phyloP scores from a whole-genome alignment of 1,140 invertebrate genomes.

The Lycorma delicatula region DNA sequence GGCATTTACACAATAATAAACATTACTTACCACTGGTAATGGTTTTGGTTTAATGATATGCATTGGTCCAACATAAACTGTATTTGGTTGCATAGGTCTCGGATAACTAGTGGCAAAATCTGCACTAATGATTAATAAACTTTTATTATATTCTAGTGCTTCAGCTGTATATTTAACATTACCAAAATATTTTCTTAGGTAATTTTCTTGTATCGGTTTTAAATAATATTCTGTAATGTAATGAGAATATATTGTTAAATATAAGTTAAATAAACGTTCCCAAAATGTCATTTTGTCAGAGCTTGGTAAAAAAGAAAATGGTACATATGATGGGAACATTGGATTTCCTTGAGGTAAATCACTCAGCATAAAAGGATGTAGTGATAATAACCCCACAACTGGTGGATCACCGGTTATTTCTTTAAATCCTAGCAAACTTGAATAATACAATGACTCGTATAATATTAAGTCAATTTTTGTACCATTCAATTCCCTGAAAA shows the following conservation, averaged over 20 bases:
- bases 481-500: no score
- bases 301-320: background rate
- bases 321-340: background rate
- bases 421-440: background rate
- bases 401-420: background rate
- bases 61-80: conserved; percentile 37
- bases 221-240: no score
- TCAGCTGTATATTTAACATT: background rate
- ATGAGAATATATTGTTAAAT: no score
- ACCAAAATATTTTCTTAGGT: background rate
- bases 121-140: conserved; percentile 22
- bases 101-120: conserved; percentile 21
- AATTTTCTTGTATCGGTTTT: background rate
- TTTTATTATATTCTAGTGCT: conserved; percentile 21
- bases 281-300: background rate
- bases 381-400: background rate
- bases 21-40: no score
- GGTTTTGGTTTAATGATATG: no score
- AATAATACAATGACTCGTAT: background rate
- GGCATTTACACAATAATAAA: no score
- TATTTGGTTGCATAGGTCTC: conserved; percentile 23
- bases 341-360: background rate
- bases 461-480: no score
- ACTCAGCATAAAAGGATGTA: background rate
- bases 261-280: no score